phyloP scores from a whole-genome alignment of 1,140 invertebrate genomes.

The Ceratoteleas bidentatus region DNA sequence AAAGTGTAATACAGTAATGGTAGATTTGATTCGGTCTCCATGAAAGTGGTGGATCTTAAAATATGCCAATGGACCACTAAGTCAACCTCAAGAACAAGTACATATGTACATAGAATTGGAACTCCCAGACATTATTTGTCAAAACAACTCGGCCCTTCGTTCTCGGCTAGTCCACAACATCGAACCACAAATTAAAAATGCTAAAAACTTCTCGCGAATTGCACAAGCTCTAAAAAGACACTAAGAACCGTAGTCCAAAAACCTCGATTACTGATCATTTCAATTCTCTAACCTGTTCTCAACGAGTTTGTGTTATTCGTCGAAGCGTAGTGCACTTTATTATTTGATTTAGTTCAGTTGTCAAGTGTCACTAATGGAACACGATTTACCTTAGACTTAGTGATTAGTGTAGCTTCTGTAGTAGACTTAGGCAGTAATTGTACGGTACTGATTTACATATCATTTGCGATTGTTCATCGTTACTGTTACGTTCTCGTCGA shows the following conservation, averaged over 20 bases:
- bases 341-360: slow-evolving; percentile 25
- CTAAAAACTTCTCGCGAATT: slow-evolving; percentile 9
- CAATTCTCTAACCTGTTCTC: no score
- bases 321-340: slow-evolving; percentile 43
- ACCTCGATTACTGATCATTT: no score
- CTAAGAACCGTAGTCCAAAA: no score
- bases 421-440: slow-evolving; percentile 59
- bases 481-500: neutral
- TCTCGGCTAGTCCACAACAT: neutral
- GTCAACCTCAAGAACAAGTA: neutral
- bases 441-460: slow-evolving; percentile 28
- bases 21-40: slow-evolving; percentile 77
- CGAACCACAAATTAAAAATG: neutral
- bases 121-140: neutral
- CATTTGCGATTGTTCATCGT: slow-evolving; percentile 14
- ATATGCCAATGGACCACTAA: slow-evolving; percentile 71
- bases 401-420: slow-evolving; percentile 57
- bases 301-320: slow-evolving; percentile 26
- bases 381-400: slow-evolving; percentile 42
- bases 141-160: slow-evolving; percentile 4
- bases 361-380: slow-evolving; percentile 15
- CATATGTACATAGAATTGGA: slow-evolving; percentile 1
- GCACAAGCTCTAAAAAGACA: neutral
- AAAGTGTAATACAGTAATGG: slow-evolving; percentile 80
- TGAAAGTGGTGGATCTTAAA: slow-evolving; percentile 79